phyloP scores from a whole-genome alignment of 2,888 invertebrate species.

The Eudemis profundana region DNA sequence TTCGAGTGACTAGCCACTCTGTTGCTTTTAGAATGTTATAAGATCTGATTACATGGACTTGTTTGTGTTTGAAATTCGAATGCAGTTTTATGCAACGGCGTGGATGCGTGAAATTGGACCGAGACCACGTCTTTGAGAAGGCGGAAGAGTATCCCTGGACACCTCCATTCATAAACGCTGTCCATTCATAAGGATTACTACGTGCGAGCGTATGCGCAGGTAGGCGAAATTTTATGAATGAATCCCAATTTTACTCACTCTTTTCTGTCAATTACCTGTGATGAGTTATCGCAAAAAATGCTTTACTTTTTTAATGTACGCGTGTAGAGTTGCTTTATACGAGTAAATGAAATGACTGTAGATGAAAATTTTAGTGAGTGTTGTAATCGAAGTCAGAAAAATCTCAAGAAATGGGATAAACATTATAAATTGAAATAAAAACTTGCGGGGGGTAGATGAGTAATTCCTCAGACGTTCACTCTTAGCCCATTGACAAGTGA shows the following conservation, averaged over 20 bases:
- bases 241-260: constrained; percentile 54
- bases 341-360: too few species aligned
- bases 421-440: constrained; percentile 19
- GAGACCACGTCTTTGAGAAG: constrained; percentile 59
- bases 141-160: constrained; percentile 71
- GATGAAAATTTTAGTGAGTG: too few species aligned
- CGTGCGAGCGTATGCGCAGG: constrained; percentile 66
- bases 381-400: too few species aligned
- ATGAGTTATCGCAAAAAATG: constrained; percentile 29
- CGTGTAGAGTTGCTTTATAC: background rate
- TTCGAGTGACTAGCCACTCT: background rate
- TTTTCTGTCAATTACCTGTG: constrained; percentile 34
- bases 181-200: constrained; percentile 75
- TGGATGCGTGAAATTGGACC: constrained; percentile 79
- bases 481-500: constrained; percentile 51
- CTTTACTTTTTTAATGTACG: background rate
- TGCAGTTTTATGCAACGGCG: constrained; percentile 80
- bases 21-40: constrained; percentile 38
- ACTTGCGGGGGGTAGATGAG: constrained; percentile 52
- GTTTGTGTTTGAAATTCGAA: constrained; percentile 69
- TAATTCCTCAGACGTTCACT: constrained; percentile 53
- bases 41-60: constrained; percentile 59
- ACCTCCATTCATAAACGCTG: constrained; percentile 64
- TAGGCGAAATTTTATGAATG: constrained; percentile 68
- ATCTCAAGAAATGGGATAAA: too few species aligned